phyloP scores from a whole-genome alignment of 2,797 vertebrate genomes.

The Phoebastria nigripes region DNA sequence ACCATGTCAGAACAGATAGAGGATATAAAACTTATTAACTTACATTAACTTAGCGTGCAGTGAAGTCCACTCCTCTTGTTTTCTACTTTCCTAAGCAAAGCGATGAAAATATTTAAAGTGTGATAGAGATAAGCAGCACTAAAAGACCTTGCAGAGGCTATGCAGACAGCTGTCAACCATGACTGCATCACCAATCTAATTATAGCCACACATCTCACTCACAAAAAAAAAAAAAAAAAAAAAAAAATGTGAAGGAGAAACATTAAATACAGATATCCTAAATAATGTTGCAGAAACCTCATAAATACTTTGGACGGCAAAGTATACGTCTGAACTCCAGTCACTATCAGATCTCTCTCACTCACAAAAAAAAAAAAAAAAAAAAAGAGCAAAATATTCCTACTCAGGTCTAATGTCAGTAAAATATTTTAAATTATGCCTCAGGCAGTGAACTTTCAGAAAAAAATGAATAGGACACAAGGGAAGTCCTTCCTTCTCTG shows the following conservation, averaged over 20 bases:
- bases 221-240: background rate
- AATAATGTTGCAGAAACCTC: no score
- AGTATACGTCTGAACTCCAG: no score
- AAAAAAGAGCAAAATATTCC: background rate
- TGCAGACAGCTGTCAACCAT: background rate
- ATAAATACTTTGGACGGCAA: no score
- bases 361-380: background rate
- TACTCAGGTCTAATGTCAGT: background rate
- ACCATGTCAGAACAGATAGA: background rate
- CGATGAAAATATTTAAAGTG: conserved; percentile 1
- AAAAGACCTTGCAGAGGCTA: conserved; percentile 24
- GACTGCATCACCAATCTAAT: conserved; percentile 7
- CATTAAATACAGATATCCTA: no score
- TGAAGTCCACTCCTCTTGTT: background rate
- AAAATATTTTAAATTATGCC: conserved; percentile 12
- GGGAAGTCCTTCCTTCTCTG: background rate
- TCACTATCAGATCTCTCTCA: no score
- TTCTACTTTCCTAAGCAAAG: conserved; percentile 12
- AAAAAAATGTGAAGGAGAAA: no score
- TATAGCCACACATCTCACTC: conserved; percentile 13
- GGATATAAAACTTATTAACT: background rate
- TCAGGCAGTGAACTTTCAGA: background rate
- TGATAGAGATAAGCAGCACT: background rate
- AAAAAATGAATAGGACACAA: background rate
- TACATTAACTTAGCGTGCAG: background rate